phyloP scores from a whole-genome alignment of 1,140 invertebrate genomes.

The Nasonia longicornis region DNA sequence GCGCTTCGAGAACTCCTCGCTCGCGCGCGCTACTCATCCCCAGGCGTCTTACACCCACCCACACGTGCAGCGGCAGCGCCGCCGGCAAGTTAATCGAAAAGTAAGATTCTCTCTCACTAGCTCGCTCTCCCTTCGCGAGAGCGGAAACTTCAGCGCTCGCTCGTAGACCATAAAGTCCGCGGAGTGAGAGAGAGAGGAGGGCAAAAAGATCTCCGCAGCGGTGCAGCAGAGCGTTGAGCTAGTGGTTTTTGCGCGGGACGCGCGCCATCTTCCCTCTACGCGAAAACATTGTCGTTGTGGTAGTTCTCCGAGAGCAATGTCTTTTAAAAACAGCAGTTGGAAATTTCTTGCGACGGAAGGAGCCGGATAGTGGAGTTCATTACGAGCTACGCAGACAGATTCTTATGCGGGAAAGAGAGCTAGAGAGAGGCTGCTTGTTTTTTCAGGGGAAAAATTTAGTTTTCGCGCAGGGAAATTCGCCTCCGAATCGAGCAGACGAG shows the following conservation, averaged over 20 bases:
- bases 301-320: background rate
- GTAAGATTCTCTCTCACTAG: slow-evolving; percentile 33
- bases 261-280: background rate
- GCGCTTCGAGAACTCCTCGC: slow-evolving; percentile 27
- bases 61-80: background rate
- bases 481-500: background rate
- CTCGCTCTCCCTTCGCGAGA: background rate
- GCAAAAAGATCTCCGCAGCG: slow-evolving; percentile 6
- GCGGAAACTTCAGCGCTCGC: slow-evolving; percentile 25
- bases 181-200: background rate
- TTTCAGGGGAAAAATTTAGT: background rate
- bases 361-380: background rate
- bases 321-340: slow-evolving; percentile 34
- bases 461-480: background rate
- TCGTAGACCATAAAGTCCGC: slow-evolving; percentile 40
- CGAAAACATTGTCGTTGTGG: slow-evolving; percentile 24
- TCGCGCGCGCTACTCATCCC: slow-evolving; percentile 3
- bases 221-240: background rate
- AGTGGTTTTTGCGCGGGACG: slow-evolving; percentile 5
- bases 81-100: slow-evolving; percentile 44
- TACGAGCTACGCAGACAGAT: background rate
- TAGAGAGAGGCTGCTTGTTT: too few species aligned
- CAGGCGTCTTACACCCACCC: background rate
- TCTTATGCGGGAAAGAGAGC: background rate
- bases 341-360: slow-evolving; percentile 29